These are phyloP conservation scores for Dione juno DNA, from an alignment of 2,888 invertebrate species.

Conservation along the genomic window DNA sequence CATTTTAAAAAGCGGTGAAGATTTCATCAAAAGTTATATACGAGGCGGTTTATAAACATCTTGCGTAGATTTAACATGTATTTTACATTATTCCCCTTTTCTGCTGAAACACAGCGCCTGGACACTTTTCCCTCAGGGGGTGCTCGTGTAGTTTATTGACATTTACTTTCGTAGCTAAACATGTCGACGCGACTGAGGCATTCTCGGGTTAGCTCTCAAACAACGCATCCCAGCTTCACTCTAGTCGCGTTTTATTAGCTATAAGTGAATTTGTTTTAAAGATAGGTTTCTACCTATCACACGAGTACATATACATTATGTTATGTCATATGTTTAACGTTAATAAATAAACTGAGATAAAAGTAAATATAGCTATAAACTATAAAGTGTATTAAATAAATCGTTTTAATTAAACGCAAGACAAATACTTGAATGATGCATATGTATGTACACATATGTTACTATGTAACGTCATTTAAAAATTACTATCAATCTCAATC, in stretches of 20 bases:
- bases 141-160: constrained; percentile 78
- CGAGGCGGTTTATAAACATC: constrained; percentile 30
- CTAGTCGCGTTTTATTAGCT: constrained; percentile 41
- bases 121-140: constrained; percentile 69
- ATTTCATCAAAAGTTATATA: neutral
- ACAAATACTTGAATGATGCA: too few relatives aligned
- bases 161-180: constrained; percentile 81
- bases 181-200: constrained; percentile 66
- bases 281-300: constrained; percentile 23
- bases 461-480: too few relatives aligned
- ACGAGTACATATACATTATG: constrained; percentile 8
- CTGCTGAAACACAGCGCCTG: constrained; percentile 64
- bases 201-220: constrained; percentile 59
- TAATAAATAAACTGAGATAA: too few relatives aligned
- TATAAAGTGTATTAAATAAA: too few relatives aligned
- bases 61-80: constrained; percentile 50
- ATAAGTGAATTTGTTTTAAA: constrained; percentile 41
- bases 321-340: too few relatives aligned
- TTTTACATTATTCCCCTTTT: constrained; percentile 55
- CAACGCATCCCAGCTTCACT: constrained; percentile 47
- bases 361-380: too few relatives aligned
- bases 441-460: too few relatives aligned
- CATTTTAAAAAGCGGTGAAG: neutral
- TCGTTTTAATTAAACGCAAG: too few relatives aligned
- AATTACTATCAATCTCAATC: too few relatives aligned